A percentile compares a stretch with the other conserved stretches of the same genome.
Evolutionary conservation across 2,797 vertebrate species (phyloP).

Genomic region (Lagorchestes hirsutus): DNA sequence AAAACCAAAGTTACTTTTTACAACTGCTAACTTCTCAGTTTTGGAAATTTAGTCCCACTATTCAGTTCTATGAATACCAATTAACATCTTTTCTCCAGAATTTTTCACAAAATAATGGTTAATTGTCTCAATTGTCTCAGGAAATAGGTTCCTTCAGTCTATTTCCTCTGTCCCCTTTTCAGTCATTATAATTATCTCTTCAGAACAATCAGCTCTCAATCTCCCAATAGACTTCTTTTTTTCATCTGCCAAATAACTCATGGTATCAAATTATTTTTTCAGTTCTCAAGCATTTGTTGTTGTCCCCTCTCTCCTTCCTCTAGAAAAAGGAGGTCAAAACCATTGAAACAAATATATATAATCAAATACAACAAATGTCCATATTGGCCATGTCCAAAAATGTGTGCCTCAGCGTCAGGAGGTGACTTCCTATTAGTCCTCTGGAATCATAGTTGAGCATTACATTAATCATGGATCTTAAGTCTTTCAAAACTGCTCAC

Average conservation of each 20-base stretch:
- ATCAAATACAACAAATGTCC: background rate
- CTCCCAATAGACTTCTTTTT: background rate
- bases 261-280: background rate
- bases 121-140: background rate
- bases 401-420: background rate
- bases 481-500: background rate
- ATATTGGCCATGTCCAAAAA: background rate
- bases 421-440: background rate
- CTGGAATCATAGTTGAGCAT: background rate
- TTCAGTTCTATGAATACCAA: background rate
- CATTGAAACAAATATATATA: background rate
- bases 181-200: background rate
- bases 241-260: background rate
- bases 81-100: background rate
- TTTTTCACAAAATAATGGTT: background rate
- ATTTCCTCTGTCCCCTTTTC: background rate
- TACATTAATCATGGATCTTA: background rate
- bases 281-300: background rate
- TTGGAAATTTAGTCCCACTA: background rate
- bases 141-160: background rate
- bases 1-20: background rate
- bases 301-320: background rate
- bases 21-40: background rate
- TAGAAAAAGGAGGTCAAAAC: background rate
- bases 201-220: background rate